phyloP scores from a whole-genome alignment of 2,888 invertebrate genomes.

The Agrochola macilenta region DNA sequence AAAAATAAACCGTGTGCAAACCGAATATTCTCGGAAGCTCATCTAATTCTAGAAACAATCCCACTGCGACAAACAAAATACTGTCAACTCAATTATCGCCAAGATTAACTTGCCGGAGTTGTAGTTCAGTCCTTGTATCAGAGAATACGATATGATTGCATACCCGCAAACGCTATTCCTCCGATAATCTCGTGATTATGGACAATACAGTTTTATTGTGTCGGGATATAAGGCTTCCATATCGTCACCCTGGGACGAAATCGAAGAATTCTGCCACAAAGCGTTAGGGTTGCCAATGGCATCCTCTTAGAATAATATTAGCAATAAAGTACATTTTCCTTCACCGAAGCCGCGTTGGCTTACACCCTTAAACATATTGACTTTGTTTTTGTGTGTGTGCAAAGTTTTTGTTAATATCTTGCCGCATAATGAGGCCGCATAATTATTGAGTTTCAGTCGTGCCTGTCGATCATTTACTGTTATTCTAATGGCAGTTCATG shows the following conservation, averaged over 20 bases:
- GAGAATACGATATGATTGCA: constrained; percentile 59
- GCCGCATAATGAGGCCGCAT: constrained; percentile 59
- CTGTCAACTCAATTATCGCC: constrained; percentile 40
- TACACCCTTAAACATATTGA: constrained; percentile 56
- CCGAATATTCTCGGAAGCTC: constrained; percentile 17
- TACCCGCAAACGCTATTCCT: constrained; percentile 65
- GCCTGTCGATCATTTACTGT: constrained; percentile 62
- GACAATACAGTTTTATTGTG: constrained; percentile 75
- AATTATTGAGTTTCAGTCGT: constrained; percentile 51
- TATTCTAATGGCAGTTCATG: constrained; percentile 52
- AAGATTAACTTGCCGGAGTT: constrained; percentile 30
- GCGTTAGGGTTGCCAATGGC: constrained; percentile 56
- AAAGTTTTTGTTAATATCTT: constrained; percentile 52
- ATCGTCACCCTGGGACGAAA: constrained; percentile 70
- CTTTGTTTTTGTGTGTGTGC: constrained; percentile 54
- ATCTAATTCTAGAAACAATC: constrained; percentile 35
- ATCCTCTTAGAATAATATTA: constrained; percentile 64
- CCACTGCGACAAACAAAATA: constrained; percentile 30
- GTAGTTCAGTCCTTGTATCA: constrained; percentile 41
- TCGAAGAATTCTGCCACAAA: constrained; percentile 64
- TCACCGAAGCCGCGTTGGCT: constrained; percentile 32
- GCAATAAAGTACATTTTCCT: constrained; percentile 56
- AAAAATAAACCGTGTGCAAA: neutral
- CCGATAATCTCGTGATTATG: constrained; percentile 75
- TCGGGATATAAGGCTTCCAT: constrained; percentile 72